Conservation (phyloP, 2,797 vertebrate genomes). For the Falco naumanni region DNA sequence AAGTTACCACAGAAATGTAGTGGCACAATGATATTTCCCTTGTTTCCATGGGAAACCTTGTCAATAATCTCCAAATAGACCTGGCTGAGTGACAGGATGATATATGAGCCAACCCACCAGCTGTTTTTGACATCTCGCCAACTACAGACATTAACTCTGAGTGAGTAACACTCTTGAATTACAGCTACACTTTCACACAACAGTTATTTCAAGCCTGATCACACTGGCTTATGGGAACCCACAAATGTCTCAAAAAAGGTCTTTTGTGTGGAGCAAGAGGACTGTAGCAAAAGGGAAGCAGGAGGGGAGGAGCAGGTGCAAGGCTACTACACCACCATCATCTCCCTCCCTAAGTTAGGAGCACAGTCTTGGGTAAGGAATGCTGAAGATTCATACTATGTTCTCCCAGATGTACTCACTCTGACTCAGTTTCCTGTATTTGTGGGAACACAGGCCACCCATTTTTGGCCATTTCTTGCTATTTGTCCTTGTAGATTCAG, state of each 20-base stretch:
- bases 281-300: neutral
- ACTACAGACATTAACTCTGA: neutral
- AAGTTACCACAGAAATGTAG: neutral
- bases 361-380: neutral
- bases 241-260: neutral
- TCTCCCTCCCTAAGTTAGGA: neutral
- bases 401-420: neutral
- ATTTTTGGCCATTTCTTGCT: neutral
- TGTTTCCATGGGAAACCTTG: neutral
- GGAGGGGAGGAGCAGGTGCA: neutral
- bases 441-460: neutral
- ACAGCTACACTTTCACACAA: neutral
- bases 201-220: neutral
- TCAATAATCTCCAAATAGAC: neutral
- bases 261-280: rapidly evolving
- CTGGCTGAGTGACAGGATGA: neutral
- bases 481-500: neutral
- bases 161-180: neutral
- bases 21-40: neutral
- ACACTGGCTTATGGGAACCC: neutral
- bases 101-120: neutral
- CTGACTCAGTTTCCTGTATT: neutral
- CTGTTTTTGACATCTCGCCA: neutral
- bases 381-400: neutral
- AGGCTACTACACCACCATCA: neutral